phyloP scores from a whole-genome alignment of 1,140 invertebrate species.

The Spodoptera litura region DNA sequence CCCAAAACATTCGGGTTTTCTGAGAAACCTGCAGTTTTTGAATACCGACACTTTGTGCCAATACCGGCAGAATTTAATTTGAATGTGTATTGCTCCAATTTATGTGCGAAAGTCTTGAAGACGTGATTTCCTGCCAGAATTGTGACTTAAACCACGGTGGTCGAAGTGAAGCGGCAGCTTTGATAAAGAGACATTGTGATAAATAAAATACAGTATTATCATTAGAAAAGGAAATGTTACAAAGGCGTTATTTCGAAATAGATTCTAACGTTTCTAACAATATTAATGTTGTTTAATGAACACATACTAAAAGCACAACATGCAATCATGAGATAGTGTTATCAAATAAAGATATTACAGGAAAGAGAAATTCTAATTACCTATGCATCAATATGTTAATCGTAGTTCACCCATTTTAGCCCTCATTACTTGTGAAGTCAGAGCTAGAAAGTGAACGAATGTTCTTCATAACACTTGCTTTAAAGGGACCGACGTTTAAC shows the following conservation, averaged over 20 bases:
- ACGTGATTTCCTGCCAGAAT: not conserved
- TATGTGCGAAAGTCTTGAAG: conserved; percentile 12
- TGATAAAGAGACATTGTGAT: not conserved
- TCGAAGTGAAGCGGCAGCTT: not conserved
- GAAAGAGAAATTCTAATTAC: conserved; percentile 43
- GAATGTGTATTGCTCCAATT: conserved; percentile 25
- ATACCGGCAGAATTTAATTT: conserved; percentile 33
- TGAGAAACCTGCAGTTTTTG: conserved; percentile 39
- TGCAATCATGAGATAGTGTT: conserved; percentile 25
- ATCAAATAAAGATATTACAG: conserved; percentile 34
- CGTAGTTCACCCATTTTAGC: conserved; percentile 35
- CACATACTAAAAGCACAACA: conserved; percentile 34
- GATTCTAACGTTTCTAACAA: conserved; percentile 8
- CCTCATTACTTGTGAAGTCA: conserved; percentile 32
- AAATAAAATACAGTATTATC: not conserved
- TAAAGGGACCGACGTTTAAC: conserved; percentile 48
- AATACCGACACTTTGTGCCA: conserved; percentile 34
- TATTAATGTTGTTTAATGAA: conserved; percentile 35
- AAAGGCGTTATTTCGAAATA: not conserved
- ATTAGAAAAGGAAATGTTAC: not conserved
- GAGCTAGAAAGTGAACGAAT: conserved; percentile 42
- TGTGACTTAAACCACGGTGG: not conserved
- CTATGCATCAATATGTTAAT: conserved; percentile 43
- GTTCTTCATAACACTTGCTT: conserved; percentile 27
- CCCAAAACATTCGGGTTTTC: conserved; percentile 41